A percentile compares a stretch with the other conserved stretches of the same genome.
Conservation (phyloP, 2,797 vertebrate species). For the Choloepus didactylus region DNA sequence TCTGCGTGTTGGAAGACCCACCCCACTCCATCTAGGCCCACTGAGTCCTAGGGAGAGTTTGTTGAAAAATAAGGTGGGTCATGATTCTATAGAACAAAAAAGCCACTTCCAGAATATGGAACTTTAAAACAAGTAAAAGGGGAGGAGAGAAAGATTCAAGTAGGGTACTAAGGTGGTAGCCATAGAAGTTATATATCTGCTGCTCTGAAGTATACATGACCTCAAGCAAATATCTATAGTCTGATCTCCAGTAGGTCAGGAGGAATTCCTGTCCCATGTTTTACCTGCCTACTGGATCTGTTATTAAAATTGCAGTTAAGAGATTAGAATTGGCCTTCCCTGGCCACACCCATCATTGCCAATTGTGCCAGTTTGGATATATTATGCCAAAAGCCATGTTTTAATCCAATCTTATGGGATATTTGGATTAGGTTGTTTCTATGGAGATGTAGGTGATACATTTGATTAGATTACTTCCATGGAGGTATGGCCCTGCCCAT, state of each 20-base stretch:
- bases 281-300: neutral
- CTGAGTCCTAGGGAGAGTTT: neutral
- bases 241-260: neutral
- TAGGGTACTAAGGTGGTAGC: neutral
- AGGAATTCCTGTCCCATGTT: neutral
- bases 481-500: too few species aligned
- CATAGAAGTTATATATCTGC: neutral
- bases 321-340: neutral
- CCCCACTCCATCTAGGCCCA: neutral
- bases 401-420: too few species aligned
- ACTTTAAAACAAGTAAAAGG: neutral
- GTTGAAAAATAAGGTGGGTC: neutral
- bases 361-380: too few species aligned
- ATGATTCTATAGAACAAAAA: neutral
- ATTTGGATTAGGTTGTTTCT: too few species aligned
- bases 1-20: neutral
- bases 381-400: too few species aligned
- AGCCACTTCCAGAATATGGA: constrained; percentile 21
- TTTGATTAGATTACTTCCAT: too few species aligned
- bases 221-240: neutral
- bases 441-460: too few species aligned
- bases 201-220: neutral
- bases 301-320: neutral
- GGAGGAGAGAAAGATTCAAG: neutral
- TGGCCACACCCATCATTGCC: neutral